Conservation (phyloP, 2,113 vertebrate species). For the Pomatorhinus ruficollis region DNA sequence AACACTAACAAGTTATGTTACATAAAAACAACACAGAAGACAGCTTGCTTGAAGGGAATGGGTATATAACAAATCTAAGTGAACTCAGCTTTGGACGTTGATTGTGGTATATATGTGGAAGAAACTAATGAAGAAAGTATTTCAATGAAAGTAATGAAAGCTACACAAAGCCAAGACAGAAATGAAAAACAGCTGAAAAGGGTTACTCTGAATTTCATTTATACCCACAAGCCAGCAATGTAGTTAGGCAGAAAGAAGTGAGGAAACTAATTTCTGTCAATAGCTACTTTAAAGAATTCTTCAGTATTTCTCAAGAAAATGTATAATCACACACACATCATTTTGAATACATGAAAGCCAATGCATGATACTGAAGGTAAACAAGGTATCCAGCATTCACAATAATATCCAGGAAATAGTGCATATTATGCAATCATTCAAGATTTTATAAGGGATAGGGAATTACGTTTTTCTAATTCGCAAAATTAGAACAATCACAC, state of each 20-base stretch:
- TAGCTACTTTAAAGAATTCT: neutral
- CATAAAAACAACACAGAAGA: neutral
- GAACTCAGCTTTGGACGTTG: neutral
- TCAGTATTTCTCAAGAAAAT: neutral
- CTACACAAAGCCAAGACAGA: neutral
- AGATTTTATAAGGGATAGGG: neutral
- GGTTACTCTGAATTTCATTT: accelerated
- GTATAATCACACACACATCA: neutral
- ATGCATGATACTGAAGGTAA: neutral
- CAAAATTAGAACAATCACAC: neutral
- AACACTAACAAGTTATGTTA: neutral
- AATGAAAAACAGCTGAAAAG: neutral
- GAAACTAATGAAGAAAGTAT: neutral
- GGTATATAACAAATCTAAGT: neutral
- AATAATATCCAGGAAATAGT: neutral
- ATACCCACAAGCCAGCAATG: neutral
- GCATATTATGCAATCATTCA: neutral
- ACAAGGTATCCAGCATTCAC: neutral
- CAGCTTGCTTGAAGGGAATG: neutral
- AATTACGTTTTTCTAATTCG: neutral
- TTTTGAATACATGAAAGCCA: neutral
- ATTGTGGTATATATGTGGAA: neutral
- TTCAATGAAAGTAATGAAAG: neutral
- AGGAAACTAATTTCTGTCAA: neutral
- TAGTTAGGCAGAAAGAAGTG: neutral